Evolutionary conservation across 2,113 vertebrate genomes (phyloP).

Genomic region (Mystacornis crossleyi): DNA sequence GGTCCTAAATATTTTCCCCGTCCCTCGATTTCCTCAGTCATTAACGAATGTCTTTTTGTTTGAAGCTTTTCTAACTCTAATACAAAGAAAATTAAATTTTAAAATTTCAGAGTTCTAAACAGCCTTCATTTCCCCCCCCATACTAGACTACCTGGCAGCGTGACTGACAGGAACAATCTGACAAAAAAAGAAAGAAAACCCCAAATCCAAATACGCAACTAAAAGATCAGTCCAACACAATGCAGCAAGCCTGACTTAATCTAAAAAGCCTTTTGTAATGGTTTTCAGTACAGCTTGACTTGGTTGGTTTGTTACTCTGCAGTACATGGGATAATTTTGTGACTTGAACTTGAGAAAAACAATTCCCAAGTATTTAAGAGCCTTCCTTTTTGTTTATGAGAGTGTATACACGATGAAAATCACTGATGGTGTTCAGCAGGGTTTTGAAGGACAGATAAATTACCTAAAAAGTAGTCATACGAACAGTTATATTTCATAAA

Average conservation of each 20-base stretch:
- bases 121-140: not conserved
- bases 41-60: not conserved
- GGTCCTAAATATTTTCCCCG: not conserved
- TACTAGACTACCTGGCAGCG: not conserved
- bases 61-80: not conserved
- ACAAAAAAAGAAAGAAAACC: not conserved
- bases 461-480: not conserved
- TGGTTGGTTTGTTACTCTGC: not conserved
- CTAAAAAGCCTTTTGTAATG: not conserved
- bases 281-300: not conserved
- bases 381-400: not conserved
- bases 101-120: not conserved
- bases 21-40: not conserved
- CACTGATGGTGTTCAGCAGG: not conserved
- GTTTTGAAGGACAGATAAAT: not conserved
- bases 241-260: not conserved
- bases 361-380: not conserved
- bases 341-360: not conserved
- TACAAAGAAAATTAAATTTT: not conserved
- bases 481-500: not conserved
- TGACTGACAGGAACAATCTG: rapidly evolving
- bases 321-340: not conserved
- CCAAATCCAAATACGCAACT: not conserved
- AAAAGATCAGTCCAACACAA: not conserved
- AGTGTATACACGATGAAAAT: not conserved